phyloP scores from a whole-genome alignment of 1,140 invertebrate species.

The Rhizoglyphus robini region DNA sequence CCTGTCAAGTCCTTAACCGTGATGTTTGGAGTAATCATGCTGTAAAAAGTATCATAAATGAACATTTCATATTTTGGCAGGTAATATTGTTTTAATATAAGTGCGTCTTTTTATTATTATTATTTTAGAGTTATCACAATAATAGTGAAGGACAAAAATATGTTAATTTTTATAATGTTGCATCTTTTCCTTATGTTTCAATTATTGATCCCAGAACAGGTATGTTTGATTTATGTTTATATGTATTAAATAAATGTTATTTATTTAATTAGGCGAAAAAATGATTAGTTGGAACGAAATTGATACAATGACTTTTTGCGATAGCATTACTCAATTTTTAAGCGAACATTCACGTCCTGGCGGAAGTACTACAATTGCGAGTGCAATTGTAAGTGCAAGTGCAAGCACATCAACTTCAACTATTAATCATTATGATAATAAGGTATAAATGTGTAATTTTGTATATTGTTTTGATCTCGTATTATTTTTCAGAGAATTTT shows the following conservation, averaged over 20 bases:
- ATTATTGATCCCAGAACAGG: slow-evolving; percentile 62
- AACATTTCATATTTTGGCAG: slow-evolving; percentile 67
- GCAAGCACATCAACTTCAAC: too few relatives aligned
- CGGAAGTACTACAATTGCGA: background rate
- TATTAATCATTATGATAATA: too few relatives aligned
- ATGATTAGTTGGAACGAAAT: slow-evolving; percentile 41
- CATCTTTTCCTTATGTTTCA: slow-evolving; percentile 53
- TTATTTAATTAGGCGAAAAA: slow-evolving; percentile 37
- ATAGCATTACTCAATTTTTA: slow-evolving; percentile 35
- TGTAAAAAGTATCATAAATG: slow-evolving; percentile 49
- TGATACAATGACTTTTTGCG: slow-evolving; percentile 39
- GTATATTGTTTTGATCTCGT: too few relatives aligned
- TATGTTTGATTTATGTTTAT: slow-evolving; percentile 25
- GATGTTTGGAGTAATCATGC: slow-evolving; percentile 58
- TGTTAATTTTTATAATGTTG: slow-evolving; percentile 53
- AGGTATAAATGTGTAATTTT: too few relatives aligned
- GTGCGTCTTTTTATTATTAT: slow-evolving; percentile 7
- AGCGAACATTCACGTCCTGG: slow-evolving; percentile 28
- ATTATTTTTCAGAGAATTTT: slow-evolving; percentile 31
- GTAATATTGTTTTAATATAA: slow-evolving; percentile 34
- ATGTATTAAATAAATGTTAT: background rate
- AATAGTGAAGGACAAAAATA: slow-evolving; percentile 52
- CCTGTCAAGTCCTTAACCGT: slow-evolving; percentile 55
- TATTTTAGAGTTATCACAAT: slow-evolving; percentile 47
- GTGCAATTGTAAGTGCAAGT: too few relatives aligned